phyloP scores from a whole-genome alignment of 2,113 vertebrate species.

The Anoura caudifer region DNA sequence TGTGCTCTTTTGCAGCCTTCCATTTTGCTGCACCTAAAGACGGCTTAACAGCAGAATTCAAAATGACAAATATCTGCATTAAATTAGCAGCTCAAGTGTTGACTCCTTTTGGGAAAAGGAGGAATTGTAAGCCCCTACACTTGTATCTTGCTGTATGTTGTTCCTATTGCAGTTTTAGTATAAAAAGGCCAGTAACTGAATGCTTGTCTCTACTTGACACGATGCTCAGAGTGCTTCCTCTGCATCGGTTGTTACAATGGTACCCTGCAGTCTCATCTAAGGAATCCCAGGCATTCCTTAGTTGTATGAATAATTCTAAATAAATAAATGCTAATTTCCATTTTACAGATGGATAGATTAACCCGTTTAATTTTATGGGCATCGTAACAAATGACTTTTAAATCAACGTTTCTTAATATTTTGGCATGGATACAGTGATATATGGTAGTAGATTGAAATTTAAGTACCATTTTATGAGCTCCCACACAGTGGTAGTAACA shows the following conservation, averaged over 20 bases:
- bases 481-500: background rate
- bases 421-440: background rate
- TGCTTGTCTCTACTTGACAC: background rate
- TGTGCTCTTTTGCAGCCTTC: background rate
- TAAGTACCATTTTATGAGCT: background rate
- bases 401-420: background rate
- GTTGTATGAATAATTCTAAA: background rate
- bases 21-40: background rate
- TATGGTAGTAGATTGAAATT: background rate
- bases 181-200: background rate
- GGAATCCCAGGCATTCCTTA: background rate
- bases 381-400: background rate
- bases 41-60: background rate
- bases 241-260: background rate
- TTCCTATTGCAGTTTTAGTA: background rate
- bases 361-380: background rate
- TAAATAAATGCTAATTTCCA: conserved; percentile 2
- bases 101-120: background rate
- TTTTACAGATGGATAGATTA: background rate
- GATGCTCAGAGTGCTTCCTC: background rate
- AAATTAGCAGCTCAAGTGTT: background rate
- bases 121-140: background rate
- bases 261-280: background rate
- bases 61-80: background rate
- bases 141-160: background rate